Conservation (phyloP, 2,797 vertebrate genomes). For the Iguana delicatissima region DNA sequence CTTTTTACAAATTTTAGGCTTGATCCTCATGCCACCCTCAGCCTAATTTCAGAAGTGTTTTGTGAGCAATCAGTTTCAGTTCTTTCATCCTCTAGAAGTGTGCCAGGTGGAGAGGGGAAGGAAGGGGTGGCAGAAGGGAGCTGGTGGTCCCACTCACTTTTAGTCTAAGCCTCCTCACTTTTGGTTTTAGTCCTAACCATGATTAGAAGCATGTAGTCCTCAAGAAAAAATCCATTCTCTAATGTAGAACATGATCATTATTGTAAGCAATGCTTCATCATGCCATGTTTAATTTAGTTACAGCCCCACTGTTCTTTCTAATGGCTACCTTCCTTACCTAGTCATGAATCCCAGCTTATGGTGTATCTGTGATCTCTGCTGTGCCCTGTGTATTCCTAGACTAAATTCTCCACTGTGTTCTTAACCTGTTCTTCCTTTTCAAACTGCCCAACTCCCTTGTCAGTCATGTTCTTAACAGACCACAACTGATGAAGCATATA, state of each 20-base stretch:
- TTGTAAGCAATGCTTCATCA: background rate
- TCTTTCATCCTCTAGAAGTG: too few relatives aligned
- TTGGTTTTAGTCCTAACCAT: too few relatives aligned
- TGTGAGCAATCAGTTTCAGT: background rate
- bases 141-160: background rate
- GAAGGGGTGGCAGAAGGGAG: background rate
- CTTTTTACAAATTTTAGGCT: too few relatives aligned
- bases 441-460: background rate
- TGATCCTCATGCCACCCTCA: too few relatives aligned
- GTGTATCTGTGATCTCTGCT: too few relatives aligned
- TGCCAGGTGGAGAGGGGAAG: background rate
- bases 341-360: too few relatives aligned
- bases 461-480: background rate
- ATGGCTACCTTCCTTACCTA: background rate
- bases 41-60: too few relatives aligned
- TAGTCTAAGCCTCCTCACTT: accelerated
- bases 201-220: background rate
- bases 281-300: background rate
- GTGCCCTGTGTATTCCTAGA: background rate
- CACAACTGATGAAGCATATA: background rate
- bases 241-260: background rate
- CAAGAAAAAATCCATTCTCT: background rate
- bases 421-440: background rate
- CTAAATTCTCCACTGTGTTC: background rate
- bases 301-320: background rate